These are phyloP conservation scores for Ochropleura leucogaster DNA, from an alignment of 2,888 invertebrate genomes.

Conservation along the genomic window DNA sequence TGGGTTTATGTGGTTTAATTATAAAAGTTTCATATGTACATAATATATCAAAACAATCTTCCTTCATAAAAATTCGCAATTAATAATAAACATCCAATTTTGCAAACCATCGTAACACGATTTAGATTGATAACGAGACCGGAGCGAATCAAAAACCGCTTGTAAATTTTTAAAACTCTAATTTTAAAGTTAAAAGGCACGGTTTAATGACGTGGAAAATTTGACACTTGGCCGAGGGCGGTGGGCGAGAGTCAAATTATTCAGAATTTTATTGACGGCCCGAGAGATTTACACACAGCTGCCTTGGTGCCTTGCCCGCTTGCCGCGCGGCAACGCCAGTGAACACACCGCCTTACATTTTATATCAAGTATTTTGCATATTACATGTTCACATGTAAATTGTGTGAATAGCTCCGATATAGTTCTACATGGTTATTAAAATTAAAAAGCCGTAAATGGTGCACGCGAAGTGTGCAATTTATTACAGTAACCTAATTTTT, in stretches of 20 bases:
- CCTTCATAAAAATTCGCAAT: conserved; percentile 31
- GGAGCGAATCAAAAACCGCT: conserved; percentile 61
- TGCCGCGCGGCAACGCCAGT: conserved; percentile 45
- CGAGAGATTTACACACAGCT: conserved; percentile 73
- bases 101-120: conserved; percentile 50
- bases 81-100: conserved; percentile 39
- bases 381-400: conserved; percentile 59
- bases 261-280: conserved; percentile 82
- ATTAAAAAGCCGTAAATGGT: conserved; percentile 57
- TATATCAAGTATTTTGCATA: conserved; percentile 59
- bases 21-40: not conserved
- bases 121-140: conserved; percentile 64
- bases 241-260: conserved; percentile 80
- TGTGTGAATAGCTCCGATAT: conserved; percentile 48
- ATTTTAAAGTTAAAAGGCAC: conserved; percentile 78
- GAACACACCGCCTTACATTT: conserved; percentile 52
- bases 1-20: not conserved
- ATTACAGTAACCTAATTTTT: conserved; percentile 48
- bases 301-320: conserved; percentile 51
- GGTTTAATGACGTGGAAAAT: conserved; percentile 87
- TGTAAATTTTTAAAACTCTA: conserved; percentile 74
- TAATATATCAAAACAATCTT: not conserved
- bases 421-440: conserved; percentile 59
- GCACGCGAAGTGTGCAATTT: conserved; percentile 52
- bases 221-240: conserved; percentile 84